These are phyloP conservation scores for Pteropus alecto DNA, from an alignment of 2,113 vertebrate species.

Conservation along the genomic window DNA sequence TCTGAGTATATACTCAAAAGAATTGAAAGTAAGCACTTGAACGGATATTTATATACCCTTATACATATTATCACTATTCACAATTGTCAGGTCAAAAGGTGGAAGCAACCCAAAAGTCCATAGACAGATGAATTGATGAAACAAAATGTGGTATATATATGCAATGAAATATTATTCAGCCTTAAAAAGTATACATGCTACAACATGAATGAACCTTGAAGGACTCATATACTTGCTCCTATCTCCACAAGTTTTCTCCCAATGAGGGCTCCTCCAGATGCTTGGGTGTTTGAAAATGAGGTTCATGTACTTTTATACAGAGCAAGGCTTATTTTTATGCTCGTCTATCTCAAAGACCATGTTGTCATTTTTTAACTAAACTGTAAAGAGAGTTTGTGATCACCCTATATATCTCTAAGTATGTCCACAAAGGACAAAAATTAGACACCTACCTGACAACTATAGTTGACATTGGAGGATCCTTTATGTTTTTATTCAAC, in stretches of 20 bases:
- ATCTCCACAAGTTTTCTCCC: not conserved
- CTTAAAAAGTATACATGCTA: not conserved
- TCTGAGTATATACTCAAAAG: not conserved
- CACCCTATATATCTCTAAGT: not conserved
- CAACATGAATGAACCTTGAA: not conserved
- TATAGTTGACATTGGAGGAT: constrained; percentile 17
- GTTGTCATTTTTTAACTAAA: not conserved
- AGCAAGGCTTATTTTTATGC: not conserved
- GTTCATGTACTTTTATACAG: not conserved
- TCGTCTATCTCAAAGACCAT: not conserved
- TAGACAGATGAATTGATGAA: not conserved
- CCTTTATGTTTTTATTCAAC: not conserved
- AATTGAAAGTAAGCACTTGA: not conserved
- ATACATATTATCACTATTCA: not conserved
- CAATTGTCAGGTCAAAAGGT: not conserved
- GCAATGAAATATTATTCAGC: not conserved
- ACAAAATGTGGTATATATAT: not conserved
- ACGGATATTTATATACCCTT: not conserved
- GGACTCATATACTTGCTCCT: not conserved
- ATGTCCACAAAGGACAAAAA: not conserved
- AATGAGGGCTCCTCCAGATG: not conserved
- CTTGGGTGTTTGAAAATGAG: not conserved
- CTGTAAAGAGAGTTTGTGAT: not conserved
- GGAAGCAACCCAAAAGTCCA: not conserved
- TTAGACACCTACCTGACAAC: constrained; percentile 47